phyloP scores from a whole-genome alignment of 1,140 invertebrate species.

The Tetragonula clypearis region DNA sequence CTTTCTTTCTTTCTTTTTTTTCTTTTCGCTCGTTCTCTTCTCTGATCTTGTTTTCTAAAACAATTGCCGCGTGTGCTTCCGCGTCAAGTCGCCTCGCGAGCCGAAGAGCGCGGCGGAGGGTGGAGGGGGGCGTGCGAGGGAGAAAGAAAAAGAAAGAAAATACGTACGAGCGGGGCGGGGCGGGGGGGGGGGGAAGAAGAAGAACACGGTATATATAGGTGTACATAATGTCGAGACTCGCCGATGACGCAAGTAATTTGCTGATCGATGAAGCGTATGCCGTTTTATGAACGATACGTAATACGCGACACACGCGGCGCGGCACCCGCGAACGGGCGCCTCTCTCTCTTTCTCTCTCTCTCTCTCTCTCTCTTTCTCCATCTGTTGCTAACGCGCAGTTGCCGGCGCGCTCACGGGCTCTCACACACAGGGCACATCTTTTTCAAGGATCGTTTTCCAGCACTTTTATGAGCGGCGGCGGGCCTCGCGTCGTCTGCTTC shows the following conservation, averaged over 20 bases:
- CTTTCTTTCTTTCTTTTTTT: no score
- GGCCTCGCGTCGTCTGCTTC: no score
- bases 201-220: not conserved
- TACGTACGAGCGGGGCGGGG: not conserved
- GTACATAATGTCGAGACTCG: slow-evolving; percentile 34
- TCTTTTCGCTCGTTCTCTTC: no score
- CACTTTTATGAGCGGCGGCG: not conserved
- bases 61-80: no score
- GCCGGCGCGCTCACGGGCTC: not conserved
- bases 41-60: no score
- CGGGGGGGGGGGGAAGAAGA: no score
- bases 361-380: not conserved
- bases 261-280: slow-evolving; percentile 60
- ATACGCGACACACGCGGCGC: slow-evolving; percentile 14
- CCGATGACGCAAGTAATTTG: slow-evolving; percentile 64
- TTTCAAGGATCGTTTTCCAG: not conserved
- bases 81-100: no score
- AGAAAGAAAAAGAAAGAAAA: not conserved
- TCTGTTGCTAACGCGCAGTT: slow-evolving; percentile 22
- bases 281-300: slow-evolving; percentile 35
- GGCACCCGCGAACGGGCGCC: not conserved
- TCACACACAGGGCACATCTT: not conserved
- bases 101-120: not conserved
- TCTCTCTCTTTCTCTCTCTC: no score
- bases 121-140: no score